Percentiles rank a stretch among this genome's conserved stretches.
These are phyloP conservation scores for Homarus gammarus DNA, from an alignment of 2,888 invertebrate genomes.

Conservation along the genomic window DNA sequence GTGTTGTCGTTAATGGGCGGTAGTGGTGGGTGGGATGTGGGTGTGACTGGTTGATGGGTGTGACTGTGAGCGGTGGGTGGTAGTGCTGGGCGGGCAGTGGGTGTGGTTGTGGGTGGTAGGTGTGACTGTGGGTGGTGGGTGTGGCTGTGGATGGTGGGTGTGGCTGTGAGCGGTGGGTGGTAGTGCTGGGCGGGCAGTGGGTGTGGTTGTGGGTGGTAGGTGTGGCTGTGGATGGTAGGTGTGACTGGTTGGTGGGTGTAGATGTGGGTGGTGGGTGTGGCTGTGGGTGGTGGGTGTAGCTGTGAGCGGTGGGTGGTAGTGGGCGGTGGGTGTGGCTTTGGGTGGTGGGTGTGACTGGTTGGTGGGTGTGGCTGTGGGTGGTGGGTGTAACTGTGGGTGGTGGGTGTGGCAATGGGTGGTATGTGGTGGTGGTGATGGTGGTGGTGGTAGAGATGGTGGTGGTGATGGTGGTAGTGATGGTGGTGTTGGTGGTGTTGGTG, in stretches of 20 bases:
- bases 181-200: background rate
- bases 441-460: background rate
- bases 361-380: slow-evolving; percentile 8
- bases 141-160: background rate
- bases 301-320: background rate
- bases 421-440: background rate
- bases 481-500: no score
- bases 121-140: background rate
- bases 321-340: slow-evolving; percentile 4
- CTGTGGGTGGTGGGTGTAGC: background rate
- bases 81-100: background rate
- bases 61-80: background rate
- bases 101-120: background rate
- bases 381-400: background rate
- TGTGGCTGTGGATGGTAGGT: background rate
- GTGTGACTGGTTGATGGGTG: background rate
- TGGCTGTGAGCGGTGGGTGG: background rate
- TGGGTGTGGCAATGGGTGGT: background rate
- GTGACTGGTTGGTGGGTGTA: background rate
- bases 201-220: background rate
- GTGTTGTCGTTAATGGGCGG: background rate
- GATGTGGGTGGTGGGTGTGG: background rate
- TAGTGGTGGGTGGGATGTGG: background rate
- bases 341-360: background rate
- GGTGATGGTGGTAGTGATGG: background rate